phyloP scores from a whole-genome alignment of 2,113 vertebrate genomes.

The Lonchura striata region DNA sequence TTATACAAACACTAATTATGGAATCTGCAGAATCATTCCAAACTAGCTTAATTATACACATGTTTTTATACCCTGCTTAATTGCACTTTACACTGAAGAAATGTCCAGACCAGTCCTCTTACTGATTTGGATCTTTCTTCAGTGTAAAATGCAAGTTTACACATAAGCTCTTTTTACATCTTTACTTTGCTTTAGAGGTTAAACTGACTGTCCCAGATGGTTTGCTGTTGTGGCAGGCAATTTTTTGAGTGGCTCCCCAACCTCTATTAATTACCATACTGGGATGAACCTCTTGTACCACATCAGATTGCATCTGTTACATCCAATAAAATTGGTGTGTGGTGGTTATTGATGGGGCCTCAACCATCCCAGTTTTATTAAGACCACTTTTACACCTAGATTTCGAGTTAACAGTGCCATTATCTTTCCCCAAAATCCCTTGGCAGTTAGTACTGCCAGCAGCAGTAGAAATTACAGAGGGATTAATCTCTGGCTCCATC shows the following conservation, averaged over 20 bases:
- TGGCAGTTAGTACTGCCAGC: slow-evolving; percentile 60
- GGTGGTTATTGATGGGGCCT: slow-evolving; percentile 55
- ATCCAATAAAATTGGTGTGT: slow-evolving; percentile 62
- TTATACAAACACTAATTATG: slow-evolving; percentile 72
- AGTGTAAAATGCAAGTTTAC: not conserved
- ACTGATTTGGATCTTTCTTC: not conserved
- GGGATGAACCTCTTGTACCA: slow-evolving; percentile 31
- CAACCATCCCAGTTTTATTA: slow-evolving; percentile 69
- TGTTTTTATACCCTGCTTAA: slow-evolving; percentile 47
- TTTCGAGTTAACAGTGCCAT: slow-evolving; percentile 52
- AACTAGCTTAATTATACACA: slow-evolving; percentile 66
- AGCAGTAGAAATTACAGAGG: slow-evolving; percentile 68
- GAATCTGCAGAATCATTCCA: slow-evolving; percentile 60
- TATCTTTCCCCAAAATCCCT: slow-evolving; percentile 69
- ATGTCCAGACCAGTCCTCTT: slow-evolving; percentile 35
- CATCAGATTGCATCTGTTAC: slow-evolving; percentile 36
- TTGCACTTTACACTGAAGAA: slow-evolving; percentile 52
- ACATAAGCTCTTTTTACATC: slow-evolving; percentile 43
- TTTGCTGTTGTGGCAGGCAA: not conserved
- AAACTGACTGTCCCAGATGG: slow-evolving; percentile 29
- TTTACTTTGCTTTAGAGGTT: slow-evolving; percentile 56
- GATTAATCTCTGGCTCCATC: slow-evolving; percentile 71
- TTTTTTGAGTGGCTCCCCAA: slow-evolving; percentile 48
- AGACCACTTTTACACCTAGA: slow-evolving; percentile 69
- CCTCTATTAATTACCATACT: slow-evolving; percentile 48